Percentiles rank a stretch among this genome's conserved stretches.
These are phyloP conservation scores for Suillia variegata DNA, from an alignment of 2,888 invertebrate genomes.

Conservation along the genomic window DNA sequence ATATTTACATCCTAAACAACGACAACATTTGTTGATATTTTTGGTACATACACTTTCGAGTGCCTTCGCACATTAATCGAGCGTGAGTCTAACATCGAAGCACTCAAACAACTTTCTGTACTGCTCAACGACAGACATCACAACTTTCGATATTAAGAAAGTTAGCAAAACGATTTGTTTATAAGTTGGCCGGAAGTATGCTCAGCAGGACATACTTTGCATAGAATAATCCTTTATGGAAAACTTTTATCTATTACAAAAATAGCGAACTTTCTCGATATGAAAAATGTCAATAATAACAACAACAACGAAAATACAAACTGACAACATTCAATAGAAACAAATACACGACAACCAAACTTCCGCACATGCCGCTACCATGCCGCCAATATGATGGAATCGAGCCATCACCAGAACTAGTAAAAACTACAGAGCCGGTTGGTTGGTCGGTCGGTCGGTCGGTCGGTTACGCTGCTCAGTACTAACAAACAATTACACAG, in stretches of 20 bases:
- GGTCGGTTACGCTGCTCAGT: too few species aligned
- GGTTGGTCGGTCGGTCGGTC: too few species aligned
- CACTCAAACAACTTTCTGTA: not conserved
- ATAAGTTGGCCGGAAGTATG: not conserved
- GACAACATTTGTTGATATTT: too few species aligned
- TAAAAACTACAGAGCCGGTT: too few species aligned
- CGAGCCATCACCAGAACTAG: too few species aligned
- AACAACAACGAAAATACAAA: not conserved
- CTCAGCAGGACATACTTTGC: not conserved
- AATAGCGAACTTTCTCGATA: too few species aligned
- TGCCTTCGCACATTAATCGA: too few species aligned
- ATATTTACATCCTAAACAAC: too few species aligned
- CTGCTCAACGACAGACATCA: not conserved
- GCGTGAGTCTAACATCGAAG: not conserved
- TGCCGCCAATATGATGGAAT: too few species aligned
- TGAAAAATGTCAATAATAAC: too few species aligned
- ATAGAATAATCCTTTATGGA: not conserved
- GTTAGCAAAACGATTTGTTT: not conserved
- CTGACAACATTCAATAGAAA: not conserved
- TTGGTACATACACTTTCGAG: too few species aligned
- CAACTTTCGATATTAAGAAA: not conserved
- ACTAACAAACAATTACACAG: not conserved
- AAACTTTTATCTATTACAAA: not conserved
- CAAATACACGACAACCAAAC: not conserved
- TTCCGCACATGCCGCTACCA: too few species aligned